A percentile compares a stretch with the other conserved stretches of the same genome.
These are phyloP conservation scores for Neosalanx taihuensis DNA, from an alignment of 2,797 vertebrate genomes.

Conservation along the genomic window DNA sequence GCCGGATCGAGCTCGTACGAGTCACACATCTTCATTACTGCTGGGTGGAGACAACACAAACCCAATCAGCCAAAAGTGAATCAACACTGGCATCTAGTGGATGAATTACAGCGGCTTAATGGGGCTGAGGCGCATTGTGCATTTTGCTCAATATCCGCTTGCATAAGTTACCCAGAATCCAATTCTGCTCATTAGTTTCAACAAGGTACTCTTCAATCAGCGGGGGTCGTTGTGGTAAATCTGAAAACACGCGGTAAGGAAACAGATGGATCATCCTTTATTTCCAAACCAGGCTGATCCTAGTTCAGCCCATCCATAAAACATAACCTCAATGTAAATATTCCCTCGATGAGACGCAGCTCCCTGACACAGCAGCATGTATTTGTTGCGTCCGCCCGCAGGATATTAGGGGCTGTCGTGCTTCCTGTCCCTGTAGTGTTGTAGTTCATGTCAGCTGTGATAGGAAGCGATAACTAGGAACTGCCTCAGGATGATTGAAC, in stretches of 20 bases:
- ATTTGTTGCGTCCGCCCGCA: too few relatives aligned
- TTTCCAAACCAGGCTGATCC: not conserved
- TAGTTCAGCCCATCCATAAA: not conserved
- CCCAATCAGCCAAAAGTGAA: conserved; percentile 26
- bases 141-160: not conserved
- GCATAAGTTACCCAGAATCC: not conserved
- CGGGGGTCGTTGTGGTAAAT: not conserved
- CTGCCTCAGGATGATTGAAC: too few relatives aligned
- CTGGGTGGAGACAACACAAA: conserved; percentile 1
- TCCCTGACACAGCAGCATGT: not conserved
- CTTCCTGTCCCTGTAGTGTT: too few relatives aligned
- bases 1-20: not conserved
- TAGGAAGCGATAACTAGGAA: not conserved
- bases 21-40: not conserved
- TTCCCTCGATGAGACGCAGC: not conserved
- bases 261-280: not conserved
- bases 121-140: not conserved
- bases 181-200: not conserved
- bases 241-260: not conserved
- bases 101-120: not conserved
- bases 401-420: too few relatives aligned
- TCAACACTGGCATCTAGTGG: conserved; percentile 68
- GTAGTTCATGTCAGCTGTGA: not conserved
- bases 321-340: not conserved
- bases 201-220: not conserved